A percentile compares a stretch with the other conserved stretches of the same genome.
phyloP scores from a whole-genome alignment of 2,797 vertebrate species.

The Spinus pinus region DNA sequence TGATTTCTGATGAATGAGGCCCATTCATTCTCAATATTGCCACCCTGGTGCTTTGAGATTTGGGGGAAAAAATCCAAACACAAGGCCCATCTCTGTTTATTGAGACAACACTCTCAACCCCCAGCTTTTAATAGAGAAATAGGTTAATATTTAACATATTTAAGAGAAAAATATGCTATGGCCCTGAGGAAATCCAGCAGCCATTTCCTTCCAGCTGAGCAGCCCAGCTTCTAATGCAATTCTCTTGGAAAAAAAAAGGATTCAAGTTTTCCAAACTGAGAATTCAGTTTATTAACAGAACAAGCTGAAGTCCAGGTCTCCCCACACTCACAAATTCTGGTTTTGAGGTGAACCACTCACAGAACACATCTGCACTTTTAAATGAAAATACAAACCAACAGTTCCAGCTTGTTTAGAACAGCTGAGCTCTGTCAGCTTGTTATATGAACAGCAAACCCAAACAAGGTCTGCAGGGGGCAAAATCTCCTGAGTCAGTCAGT shows the following conservation, averaged over 20 bases:
- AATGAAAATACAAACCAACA: neutral
- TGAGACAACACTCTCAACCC: neutral
- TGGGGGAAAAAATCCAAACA: neutral
- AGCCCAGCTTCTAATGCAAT: neutral
- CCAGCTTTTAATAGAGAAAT: neutral
- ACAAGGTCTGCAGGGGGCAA: neutral
- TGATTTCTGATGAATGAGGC: neutral
- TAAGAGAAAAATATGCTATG: neutral
- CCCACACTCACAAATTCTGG: neutral
- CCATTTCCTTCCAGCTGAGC: neutral
- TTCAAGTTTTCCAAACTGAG: neutral
- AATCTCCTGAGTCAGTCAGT: neutral
- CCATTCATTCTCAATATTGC: neutral
- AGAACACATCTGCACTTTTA: neutral
- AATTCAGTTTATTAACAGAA: too few relatives aligned
- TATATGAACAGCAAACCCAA: neutral
- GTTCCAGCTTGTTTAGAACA: neutral
- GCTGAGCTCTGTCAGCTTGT: neutral
- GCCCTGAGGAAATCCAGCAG: neutral
- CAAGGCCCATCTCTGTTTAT: neutral
- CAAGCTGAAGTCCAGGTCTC: neutral
- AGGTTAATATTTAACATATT: neutral
- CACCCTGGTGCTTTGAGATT: neutral
- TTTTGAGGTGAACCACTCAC: neutral
- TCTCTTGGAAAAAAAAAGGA: neutral